Percentiles rank a stretch among this genome's conserved stretches.
These are phyloP conservation scores for Nomada ruficornis DNA, from an alignment of 2,888 invertebrate genomes.

Conservation along the genomic window DNA sequence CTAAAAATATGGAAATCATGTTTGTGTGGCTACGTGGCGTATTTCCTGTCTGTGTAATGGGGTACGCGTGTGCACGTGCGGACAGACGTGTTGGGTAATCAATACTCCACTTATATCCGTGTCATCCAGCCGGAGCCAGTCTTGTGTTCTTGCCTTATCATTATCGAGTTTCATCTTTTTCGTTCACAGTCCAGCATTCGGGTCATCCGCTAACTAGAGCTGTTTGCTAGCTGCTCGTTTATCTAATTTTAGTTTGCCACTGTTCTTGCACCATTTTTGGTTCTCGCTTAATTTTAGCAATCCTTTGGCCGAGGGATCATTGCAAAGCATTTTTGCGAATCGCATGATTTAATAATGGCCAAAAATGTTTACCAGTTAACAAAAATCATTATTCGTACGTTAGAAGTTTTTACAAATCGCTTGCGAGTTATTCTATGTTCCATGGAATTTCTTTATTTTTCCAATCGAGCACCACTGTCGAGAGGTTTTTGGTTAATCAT, in stretches of 20 bases:
- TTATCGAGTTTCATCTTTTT: conserved; percentile 73
- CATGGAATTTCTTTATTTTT: no score
- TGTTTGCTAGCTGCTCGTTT: conserved; percentile 23
- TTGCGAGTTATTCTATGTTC: no score
- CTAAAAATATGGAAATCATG: conserved; percentile 33
- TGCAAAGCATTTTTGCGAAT: no score
- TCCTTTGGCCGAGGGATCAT: not conserved
- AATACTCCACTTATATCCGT: conserved; percentile 74
- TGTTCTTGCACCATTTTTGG: not conserved
- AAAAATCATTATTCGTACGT: no score
- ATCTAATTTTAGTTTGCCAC: conserved; percentile 41
- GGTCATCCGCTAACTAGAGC: conserved; percentile 47
- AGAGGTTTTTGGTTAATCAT: no score
- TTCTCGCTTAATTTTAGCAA: not conserved
- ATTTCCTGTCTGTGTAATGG: conserved; percentile 7
- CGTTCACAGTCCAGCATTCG: conserved; percentile 38
- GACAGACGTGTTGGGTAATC: conserved; percentile 66
- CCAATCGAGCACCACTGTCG: no score
- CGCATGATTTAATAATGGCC: no score
- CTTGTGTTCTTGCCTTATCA: conserved; percentile 72
- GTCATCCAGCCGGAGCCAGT: conserved; percentile 56
- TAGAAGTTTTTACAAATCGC: no score
- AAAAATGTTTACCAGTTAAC: no score
- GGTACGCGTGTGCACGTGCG: conserved; percentile 31
- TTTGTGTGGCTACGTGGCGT: not conserved